These are phyloP conservation scores for Macrotis lagotis DNA, from an alignment of 2,113 vertebrate genomes.

Conservation along the genomic window DNA sequence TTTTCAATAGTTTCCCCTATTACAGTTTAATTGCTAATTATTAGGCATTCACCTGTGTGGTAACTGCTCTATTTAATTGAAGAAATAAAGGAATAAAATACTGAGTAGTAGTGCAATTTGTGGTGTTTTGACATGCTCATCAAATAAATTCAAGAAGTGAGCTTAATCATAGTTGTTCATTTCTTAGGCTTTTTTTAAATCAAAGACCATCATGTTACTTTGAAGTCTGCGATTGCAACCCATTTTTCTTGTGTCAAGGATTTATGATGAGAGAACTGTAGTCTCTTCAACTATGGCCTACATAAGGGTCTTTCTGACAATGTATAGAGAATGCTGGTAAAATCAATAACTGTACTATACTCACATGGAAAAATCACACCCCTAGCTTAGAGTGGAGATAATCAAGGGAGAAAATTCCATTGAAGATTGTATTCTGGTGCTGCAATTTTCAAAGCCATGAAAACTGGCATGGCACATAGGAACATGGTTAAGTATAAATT, in stretches of 20 bases:
- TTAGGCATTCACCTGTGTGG: constrained; percentile 47
- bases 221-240: not conserved
- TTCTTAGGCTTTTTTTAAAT: not conserved
- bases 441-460: not conserved
- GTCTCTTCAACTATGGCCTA: not conserved
- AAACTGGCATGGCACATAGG: not conserved
- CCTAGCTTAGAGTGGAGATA: not conserved
- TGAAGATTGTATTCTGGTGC: not conserved
- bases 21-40: constrained; percentile 36
- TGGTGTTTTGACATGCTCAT: constrained; percentile 45
- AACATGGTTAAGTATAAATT: not conserved
- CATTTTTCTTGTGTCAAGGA: constrained; percentile 26
- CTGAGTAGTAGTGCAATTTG: not conserved
- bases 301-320: not conserved
- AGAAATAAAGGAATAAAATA: constrained; percentile 33
- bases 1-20: constrained; percentile 16
- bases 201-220: not conserved
- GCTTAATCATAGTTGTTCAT: constrained; percentile 23
- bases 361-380: not conserved
- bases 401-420: not conserved
- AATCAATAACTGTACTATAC: not conserved
- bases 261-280: not conserved
- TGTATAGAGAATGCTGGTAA: not conserved
- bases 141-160: constrained; percentile 56
- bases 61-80: constrained; percentile 38